Conservation (phyloP, 2,113 vertebrate species). For the Catharus minimus region DNA sequence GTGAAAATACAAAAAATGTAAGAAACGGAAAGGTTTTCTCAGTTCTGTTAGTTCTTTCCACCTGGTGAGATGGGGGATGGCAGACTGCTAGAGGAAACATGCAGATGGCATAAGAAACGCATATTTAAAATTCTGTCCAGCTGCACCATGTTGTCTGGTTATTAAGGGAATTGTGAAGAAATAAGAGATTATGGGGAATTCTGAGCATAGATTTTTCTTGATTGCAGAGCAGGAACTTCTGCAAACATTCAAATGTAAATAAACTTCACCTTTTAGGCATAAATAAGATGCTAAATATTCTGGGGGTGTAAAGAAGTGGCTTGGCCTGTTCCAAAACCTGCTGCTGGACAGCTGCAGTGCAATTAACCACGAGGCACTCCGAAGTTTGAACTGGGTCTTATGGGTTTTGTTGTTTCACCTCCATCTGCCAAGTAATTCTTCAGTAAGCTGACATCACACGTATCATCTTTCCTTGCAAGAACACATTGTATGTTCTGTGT, state of each 20-base stretch:
- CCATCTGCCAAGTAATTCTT: constrained; percentile 53
- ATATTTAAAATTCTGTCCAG: neutral
- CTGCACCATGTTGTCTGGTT: neutral
- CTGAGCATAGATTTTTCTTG: neutral
- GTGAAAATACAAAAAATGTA: neutral
- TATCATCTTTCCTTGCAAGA: constrained; percentile 34
- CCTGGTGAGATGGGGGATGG: neutral
- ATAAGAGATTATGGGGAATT: neutral
- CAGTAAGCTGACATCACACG: constrained; percentile 31
- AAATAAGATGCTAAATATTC: constrained; percentile 1
- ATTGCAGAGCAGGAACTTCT: neutral
- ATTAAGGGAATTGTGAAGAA: constrained; percentile 8
- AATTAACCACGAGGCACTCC: neutral
- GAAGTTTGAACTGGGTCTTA: neutral
- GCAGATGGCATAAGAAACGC: neutral
- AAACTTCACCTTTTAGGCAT: neutral
- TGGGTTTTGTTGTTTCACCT: neutral
- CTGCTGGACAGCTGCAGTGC: constrained; percentile 52
- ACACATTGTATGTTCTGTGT: neutral
- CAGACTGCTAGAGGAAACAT: neutral
- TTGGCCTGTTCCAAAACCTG: neutral
- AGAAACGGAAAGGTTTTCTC: neutral
- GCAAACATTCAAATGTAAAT: neutral
- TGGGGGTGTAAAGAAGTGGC: neutral
- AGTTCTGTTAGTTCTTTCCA: neutral